These are phyloP conservation scores for Oligia latruncula DNA, from an alignment of 2,888 invertebrate genomes.

Conservation along the genomic window DNA sequence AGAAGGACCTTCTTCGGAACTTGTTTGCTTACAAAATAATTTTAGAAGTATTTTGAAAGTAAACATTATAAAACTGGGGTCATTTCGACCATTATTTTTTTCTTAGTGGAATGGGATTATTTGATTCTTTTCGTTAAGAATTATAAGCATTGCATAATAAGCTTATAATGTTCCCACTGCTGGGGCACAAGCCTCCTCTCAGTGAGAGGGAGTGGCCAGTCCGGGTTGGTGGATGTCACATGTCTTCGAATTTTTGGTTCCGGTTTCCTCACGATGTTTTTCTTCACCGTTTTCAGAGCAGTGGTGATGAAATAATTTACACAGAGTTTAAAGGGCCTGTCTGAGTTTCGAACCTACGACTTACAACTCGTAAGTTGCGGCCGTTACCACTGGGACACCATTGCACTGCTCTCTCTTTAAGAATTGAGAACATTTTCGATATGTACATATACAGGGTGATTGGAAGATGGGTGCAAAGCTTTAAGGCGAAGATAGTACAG, in stretches of 20 bases:
- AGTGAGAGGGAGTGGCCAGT: not conserved
- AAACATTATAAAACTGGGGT: not conserved
- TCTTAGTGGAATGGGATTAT: not conserved
- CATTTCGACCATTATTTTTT: not conserved
- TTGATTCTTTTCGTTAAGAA: not conserved
- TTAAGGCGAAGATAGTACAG: too few species aligned
- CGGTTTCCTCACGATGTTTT: too few species aligned
- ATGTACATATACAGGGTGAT: too few species aligned
- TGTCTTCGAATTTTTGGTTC: not conserved
- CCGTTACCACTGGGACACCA: too few species aligned
- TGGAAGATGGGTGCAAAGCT: too few species aligned
- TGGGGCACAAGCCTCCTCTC: not conserved
- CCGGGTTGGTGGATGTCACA: not conserved
- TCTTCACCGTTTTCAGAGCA: too few species aligned
- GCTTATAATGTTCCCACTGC: not conserved
- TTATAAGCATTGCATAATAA: not conserved
- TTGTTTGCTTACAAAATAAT: constrained; percentile 9
- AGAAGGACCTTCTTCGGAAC: not conserved
- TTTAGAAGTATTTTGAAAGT: not conserved
- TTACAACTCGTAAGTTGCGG: too few species aligned
- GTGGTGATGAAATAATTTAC: too few species aligned
- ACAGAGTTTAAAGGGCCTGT: too few species aligned
- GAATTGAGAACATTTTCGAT: too few species aligned
- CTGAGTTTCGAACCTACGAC: too few species aligned
- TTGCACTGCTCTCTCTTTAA: too few species aligned